These are phyloP conservation scores for Aquatica leii DNA, from an alignment of 2,888 invertebrate genomes.

Conservation along the genomic window DNA sequence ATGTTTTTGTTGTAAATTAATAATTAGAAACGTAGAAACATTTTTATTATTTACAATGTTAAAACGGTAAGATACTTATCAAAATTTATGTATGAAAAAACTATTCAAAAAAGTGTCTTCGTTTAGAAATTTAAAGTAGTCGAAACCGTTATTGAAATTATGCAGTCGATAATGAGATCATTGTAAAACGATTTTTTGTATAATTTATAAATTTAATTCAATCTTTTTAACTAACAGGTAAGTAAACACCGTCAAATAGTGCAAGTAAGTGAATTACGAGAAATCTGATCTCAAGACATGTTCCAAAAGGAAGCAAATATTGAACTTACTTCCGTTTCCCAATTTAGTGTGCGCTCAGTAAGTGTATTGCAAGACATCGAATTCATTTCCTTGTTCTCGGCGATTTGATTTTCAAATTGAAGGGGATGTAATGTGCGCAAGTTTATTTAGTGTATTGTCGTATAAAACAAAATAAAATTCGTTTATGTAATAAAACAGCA, in stretches of 20 bases:
- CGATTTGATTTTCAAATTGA: slow-evolving; percentile 34
- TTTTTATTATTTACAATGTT: too few relatives aligned
- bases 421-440: slow-evolving; percentile 9
- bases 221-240: slow-evolving; percentile 24
- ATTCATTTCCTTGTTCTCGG: slow-evolving; percentile 31
- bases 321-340: slow-evolving; percentile 28
- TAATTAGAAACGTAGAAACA: too few relatives aligned
- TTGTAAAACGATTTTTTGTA: not conserved
- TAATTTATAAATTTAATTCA: slow-evolving; percentile 8
- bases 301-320: slow-evolving; percentile 38
- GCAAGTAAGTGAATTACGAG: slow-evolving; percentile 36
- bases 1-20: too few relatives aligned
- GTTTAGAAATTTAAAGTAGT: slow-evolving; percentile 5
- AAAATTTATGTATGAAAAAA: not conserved
- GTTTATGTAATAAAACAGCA: not conserved
- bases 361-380: slow-evolving; percentile 30
- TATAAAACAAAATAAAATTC: too few relatives aligned
- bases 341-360: slow-evolving; percentile 20
- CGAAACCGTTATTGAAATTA: not conserved
- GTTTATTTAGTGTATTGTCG: slow-evolving; percentile 27
- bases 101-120: not conserved
- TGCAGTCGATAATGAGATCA: not conserved
- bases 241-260: slow-evolving; percentile 34
- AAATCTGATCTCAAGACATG: slow-evolving; percentile 36
- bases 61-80: not conserved